Percentiles rank a stretch among this genome's conserved stretches.
phyloP scores from a whole-genome alignment of 53 echinoderm and acorn worm species.

The Pentamera pediparva region DNA sequence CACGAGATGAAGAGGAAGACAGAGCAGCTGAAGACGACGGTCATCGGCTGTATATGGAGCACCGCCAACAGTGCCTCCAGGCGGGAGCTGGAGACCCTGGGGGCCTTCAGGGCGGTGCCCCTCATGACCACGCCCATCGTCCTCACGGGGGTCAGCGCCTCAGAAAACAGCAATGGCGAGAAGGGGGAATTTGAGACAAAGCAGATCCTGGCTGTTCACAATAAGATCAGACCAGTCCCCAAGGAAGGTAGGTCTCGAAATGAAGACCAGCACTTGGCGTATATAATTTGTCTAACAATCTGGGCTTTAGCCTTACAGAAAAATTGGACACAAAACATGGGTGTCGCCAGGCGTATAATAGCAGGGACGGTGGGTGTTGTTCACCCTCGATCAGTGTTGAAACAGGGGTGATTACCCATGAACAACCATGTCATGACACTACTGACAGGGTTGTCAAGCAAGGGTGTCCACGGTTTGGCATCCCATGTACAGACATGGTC shows the following conservation, averaged over 20 bases:
- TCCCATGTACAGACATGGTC: too few relatives aligned
- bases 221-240: slow-evolving; percentile 71
- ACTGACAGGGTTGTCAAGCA: too few relatives aligned
- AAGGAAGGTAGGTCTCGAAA: slow-evolving; percentile 63
- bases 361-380: neutral
- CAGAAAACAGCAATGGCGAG: neutral
- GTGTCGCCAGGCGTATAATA: neutral
- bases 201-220: slow-evolving; percentile 27
- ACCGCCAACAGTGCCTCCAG: neutral
- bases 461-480: too few relatives aligned
- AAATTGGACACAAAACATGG: neutral
- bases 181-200: neutral
- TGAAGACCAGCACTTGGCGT: neutral
- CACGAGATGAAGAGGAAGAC: slow-evolving; percentile 65
- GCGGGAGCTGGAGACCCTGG: slow-evolving; percentile 41
- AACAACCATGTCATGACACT: too few relatives aligned
- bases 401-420: too few relatives aligned
- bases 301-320: neutral
- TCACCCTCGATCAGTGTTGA: too few relatives aligned
- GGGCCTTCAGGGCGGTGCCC: slow-evolving; percentile 51
- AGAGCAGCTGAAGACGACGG: slow-evolving; percentile 58
- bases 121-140: slow-evolving; percentile 64
- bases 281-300: neutral
- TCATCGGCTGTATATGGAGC: slow-evolving; percentile 65
- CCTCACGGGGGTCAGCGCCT: slow-evolving; percentile 3